These are phyloP conservation scores for Porphyrio hochstetteri DNA, from an alignment of 2,113 vertebrate genomes.

Conservation along the genomic window DNA sequence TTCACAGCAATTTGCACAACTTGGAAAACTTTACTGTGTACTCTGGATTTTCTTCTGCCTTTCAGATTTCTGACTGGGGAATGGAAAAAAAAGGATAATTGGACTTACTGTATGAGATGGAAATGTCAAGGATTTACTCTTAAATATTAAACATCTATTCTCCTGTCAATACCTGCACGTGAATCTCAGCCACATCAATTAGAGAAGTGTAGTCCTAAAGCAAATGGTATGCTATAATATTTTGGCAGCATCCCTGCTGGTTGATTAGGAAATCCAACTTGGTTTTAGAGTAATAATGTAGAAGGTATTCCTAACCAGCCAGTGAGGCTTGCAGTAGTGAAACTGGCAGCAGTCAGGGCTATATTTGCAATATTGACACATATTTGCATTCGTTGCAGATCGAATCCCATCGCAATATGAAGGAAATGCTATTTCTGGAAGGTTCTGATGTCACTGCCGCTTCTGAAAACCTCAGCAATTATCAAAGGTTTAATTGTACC, in stretches of 20 bases:
- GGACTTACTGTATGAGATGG: not conserved
- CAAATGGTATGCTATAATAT: not conserved
- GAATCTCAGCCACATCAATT: not conserved
- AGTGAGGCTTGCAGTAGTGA: not conserved
- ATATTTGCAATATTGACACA: conserved; percentile 11
- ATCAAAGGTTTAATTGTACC: conserved; percentile 63
- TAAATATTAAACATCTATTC: conserved; percentile 12
- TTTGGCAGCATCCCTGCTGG: not conserved
- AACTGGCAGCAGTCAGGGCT: not conserved
- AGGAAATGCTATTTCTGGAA: conserved; percentile 56
- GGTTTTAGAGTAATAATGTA: not conserved
- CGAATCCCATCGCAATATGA: conserved; percentile 23
- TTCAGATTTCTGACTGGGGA: not conserved
- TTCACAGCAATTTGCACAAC: not conserved
- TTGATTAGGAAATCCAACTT: not conserved
- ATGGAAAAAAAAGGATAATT: not conserved
- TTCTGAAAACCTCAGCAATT: conserved; percentile 53
- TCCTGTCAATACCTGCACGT: not conserved
- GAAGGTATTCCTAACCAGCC: not conserved
- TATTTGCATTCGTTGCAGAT: conserved; percentile 34
- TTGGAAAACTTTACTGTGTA: not conserved
- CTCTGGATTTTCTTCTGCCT: not conserved
- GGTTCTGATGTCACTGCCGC: conserved; percentile 35
- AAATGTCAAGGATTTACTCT: conserved; percentile 25
- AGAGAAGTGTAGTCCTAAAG: not conserved